A percentile compares a stretch with the other conserved stretches of the same genome.
Evolutionary conservation across 2,113 vertebrate species (phyloP).

Genomic region (Oophaga pumilio): DNA sequence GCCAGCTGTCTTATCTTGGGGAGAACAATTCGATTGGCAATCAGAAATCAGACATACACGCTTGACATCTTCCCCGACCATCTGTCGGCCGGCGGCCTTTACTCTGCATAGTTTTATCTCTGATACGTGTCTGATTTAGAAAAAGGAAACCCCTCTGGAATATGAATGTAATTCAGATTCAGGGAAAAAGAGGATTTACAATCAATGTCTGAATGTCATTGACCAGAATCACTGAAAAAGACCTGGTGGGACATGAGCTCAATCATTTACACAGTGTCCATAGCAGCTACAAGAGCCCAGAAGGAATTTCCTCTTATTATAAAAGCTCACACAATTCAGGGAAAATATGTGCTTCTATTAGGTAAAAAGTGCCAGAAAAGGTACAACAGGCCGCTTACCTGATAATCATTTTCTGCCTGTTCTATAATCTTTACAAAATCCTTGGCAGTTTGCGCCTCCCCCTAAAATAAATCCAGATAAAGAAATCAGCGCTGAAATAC

Average conservation of each 20-base stretch:
- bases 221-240: too few species aligned
- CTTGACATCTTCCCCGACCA: too few species aligned
- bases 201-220: too few species aligned
- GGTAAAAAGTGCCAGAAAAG: neutral
- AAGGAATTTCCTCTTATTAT: neutral
- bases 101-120: too few species aligned
- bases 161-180: too few species aligned
- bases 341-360: neutral
- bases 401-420: conserved; percentile 92
- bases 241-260: neutral
- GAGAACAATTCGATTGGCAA: too few species aligned
- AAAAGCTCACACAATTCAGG: neutral
- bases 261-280: neutral
- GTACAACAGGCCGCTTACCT: conserved; percentile 75
- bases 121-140: too few species aligned
- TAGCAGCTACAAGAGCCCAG: neutral
- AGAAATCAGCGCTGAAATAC: neutral
- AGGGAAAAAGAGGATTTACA: too few species aligned
- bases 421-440: conserved; percentile 94
- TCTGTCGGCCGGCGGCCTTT: too few species aligned
- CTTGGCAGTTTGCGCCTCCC: conserved; percentile 88
- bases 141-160: too few species aligned
- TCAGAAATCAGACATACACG: too few species aligned
- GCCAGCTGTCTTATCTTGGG: too few species aligned
- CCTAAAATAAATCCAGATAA: conserved; percentile 8